Conservation (phyloP, 2,797 vertebrate genomes). For the Characodon lateralis region DNA sequence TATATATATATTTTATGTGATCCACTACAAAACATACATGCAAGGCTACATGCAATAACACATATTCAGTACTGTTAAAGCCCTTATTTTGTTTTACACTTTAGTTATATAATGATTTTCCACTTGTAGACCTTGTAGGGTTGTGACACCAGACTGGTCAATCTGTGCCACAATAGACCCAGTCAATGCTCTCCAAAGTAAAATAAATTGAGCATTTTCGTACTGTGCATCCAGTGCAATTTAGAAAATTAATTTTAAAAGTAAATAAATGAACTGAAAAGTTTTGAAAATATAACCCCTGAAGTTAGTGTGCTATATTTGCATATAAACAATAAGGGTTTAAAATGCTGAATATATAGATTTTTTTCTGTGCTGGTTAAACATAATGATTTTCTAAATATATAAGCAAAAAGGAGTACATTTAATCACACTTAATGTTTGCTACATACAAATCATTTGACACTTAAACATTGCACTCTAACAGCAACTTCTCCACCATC, state of each 20-base stretch:
- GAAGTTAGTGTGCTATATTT: neutral
- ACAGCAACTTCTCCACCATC: constrained; percentile 26
- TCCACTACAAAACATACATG: constrained; percentile 78
- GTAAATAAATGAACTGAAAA: neutral
- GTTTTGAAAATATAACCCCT: neutral
- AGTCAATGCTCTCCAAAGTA: neutral
- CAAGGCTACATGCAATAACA: constrained; percentile 61
- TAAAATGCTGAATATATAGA: constrained; percentile 57
- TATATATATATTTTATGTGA: constrained; percentile 76
- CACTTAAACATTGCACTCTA: constrained; percentile 40
- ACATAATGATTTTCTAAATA: constrained; percentile 40
- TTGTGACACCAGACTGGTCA: constrained; percentile 66
- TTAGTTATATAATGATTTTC: neutral
- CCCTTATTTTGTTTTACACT: constrained; percentile 55
- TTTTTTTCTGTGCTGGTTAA: constrained; percentile 43
- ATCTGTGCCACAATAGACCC: constrained; percentile 56
- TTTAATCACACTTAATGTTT: constrained; percentile 45
- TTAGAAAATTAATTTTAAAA: neutral
- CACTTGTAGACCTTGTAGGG: constrained; percentile 4
- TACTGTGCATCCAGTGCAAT: neutral
- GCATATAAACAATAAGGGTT: constrained; percentile 63
- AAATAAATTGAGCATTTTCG: neutral
- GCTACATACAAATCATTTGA: constrained; percentile 32
- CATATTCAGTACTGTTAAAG: constrained; percentile 68
- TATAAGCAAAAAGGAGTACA: constrained; percentile 47